phyloP scores from a whole-genome alignment of 2,888 invertebrate species.

The Ischnura elegans region DNA sequence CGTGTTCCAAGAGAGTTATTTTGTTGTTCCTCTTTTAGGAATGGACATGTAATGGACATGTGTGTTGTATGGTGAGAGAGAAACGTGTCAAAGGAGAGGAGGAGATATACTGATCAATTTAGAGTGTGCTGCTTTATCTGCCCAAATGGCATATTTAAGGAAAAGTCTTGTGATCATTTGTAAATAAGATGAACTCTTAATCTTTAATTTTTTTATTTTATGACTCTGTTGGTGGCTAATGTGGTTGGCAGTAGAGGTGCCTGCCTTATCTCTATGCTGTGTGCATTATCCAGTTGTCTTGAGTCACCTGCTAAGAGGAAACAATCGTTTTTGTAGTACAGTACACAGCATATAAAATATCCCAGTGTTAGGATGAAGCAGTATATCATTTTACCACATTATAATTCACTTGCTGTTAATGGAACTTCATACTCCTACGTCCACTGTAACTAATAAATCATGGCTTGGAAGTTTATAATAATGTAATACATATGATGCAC shows the following conservation, averaged over 20 bases:
- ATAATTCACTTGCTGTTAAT: constrained; percentile 53
- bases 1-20: not conserved
- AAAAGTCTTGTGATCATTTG: constrained; percentile 60
- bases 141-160: constrained; percentile 52
- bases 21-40: constrained; percentile 33
- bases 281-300: not conserved
- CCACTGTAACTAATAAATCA: constrained; percentile 48
- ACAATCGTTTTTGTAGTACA: constrained; percentile 26
- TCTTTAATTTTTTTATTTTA: constrained; percentile 37
- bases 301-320: constrained; percentile 20
- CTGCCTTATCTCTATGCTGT: constrained; percentile 51
- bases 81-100: not conserved
- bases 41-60: not conserved
- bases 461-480: constrained; percentile 46
- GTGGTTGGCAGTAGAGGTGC: not conserved
- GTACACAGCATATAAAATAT: constrained; percentile 33
- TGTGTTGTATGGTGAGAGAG: constrained; percentile 13
- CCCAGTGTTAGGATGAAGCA: constrained; percentile 22
- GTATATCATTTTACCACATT: constrained; percentile 36
- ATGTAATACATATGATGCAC: constrained; percentile 43
- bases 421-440: constrained; percentile 46
- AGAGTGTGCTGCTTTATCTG: constrained; percentile 46
- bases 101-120: constrained; percentile 14
- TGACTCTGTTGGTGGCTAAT: constrained; percentile 23
- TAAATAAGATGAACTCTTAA: constrained; percentile 61